phyloP scores from a whole-genome alignment of 2,888 invertebrate species.

The Gerris lacustris region DNA sequence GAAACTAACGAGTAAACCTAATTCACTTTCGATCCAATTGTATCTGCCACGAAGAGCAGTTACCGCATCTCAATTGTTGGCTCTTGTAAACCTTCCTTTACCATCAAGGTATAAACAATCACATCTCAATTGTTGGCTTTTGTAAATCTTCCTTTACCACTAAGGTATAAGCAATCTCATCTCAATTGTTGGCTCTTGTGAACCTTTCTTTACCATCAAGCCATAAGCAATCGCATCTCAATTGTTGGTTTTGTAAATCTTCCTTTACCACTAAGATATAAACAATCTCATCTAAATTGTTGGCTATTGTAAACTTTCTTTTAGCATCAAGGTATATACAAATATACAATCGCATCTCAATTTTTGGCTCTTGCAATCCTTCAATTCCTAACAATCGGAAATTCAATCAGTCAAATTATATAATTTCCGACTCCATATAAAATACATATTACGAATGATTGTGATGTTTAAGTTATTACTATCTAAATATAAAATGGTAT shows the following conservation, averaged over 20 bases:
- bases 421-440: too few species aligned
- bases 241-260: not conserved
- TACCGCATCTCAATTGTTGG: not conserved
- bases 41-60: not conserved
- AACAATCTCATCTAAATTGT: not conserved
- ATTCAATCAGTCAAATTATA: too few species aligned
- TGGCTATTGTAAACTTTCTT: not conserved
- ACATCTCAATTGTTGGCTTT: too few species aligned
- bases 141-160: too few species aligned
- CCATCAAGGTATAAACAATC: not conserved
- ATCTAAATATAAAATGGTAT: too few species aligned
- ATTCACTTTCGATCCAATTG: not conserved
- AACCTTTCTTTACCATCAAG: too few species aligned
- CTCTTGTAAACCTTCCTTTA: too few species aligned
- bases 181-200: not conserved
- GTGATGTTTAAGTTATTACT: too few species aligned
- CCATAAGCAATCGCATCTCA: not conserved
- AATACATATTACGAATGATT: too few species aligned
- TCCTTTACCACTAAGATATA: too few species aligned
- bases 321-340: too few species aligned
- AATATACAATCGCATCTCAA: not conserved
- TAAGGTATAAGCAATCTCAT: not conserved
- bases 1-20: not conserved
- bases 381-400: too few species aligned
- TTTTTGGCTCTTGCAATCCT: not conserved